Percentiles rank a stretch among this genome's conserved stretches.
Evolutionary conservation across 2,888 invertebrate genomes (phyloP).

Genomic region (Erpobdella octoculata): DNA sequence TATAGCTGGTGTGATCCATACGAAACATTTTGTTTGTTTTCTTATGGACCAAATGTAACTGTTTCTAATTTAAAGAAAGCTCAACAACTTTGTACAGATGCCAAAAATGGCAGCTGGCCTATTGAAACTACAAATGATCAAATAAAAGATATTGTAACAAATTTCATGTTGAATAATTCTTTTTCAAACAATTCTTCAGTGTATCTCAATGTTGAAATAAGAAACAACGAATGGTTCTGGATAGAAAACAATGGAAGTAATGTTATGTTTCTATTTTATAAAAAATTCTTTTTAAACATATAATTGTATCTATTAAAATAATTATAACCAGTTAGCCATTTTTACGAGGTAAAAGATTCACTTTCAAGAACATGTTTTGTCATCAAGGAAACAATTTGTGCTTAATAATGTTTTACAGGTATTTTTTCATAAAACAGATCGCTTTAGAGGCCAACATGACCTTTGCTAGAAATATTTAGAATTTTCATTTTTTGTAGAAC

Average conservation of each 20-base stretch:
- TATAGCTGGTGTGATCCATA: not conserved
- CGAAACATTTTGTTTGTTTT: not conserved
- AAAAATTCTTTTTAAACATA: too few relatives aligned
- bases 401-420: too few relatives aligned
- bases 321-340: too few relatives aligned
- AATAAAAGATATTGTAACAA: not conserved
- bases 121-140: not conserved
- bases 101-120: not conserved
- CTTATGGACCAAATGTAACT: slow-evolving; percentile 2
- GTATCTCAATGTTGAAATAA: not conserved
- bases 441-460: too few relatives aligned
- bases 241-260: not conserved
- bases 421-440: too few relatives aligned
- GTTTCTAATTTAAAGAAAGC: not conserved
- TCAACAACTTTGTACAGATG: not conserved
- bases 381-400: too few relatives aligned
- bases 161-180: not conserved
- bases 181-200: not conserved
- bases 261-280: too few relatives aligned
- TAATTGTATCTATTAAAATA: too few relatives aligned
- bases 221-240: not conserved
- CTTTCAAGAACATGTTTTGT: too few relatives aligned
- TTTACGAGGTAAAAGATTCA: too few relatives aligned
- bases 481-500: too few relatives aligned
- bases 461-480: too few relatives aligned